Conservation (phyloP, 2,113 vertebrate genomes). For the Periophthalmus modestus region DNA sequence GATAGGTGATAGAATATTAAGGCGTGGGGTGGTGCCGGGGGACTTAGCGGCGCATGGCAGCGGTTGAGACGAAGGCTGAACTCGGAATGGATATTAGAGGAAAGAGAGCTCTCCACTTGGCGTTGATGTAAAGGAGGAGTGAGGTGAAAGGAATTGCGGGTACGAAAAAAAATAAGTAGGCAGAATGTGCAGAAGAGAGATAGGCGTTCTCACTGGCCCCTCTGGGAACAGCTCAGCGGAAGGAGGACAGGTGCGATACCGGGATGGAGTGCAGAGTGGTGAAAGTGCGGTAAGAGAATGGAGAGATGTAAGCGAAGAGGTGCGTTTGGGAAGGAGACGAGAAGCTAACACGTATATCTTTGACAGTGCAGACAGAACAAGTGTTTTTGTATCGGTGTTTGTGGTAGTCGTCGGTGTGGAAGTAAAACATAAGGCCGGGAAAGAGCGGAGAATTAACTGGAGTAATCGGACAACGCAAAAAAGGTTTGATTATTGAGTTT, state of each 20-base stretch:
- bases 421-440: background rate
- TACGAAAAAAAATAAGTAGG: constrained; percentile 38
- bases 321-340: constrained; percentile 26
- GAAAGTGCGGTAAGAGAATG: constrained; percentile 23
- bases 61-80: constrained; percentile 22
- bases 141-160: constrained; percentile 3
- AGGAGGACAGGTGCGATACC: constrained; percentile 56
- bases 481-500: too few species aligned
- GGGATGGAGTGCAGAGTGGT: constrained; percentile 26
- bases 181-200: constrained; percentile 63
- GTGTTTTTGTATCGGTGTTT: constrained; percentile 24
- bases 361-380: constrained; percentile 62
- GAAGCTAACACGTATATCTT: constrained; percentile 61
- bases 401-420: background rate
- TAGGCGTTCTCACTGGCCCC: constrained; percentile 52
- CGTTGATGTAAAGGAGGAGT: constrained; percentile 48
- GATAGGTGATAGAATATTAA: constrained; percentile 47
- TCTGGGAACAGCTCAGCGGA: constrained; percentile 36
- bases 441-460: too few species aligned
- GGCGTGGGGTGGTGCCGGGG: constrained; percentile 28
- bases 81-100: constrained; percentile 46
- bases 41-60: constrained; percentile 26
- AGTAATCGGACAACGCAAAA: background rate
- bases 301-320: constrained; percentile 30
- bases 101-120: constrained; percentile 38